Conservation (phyloP, 2,888 invertebrate genomes). For the Plebejus anna region DNA sequence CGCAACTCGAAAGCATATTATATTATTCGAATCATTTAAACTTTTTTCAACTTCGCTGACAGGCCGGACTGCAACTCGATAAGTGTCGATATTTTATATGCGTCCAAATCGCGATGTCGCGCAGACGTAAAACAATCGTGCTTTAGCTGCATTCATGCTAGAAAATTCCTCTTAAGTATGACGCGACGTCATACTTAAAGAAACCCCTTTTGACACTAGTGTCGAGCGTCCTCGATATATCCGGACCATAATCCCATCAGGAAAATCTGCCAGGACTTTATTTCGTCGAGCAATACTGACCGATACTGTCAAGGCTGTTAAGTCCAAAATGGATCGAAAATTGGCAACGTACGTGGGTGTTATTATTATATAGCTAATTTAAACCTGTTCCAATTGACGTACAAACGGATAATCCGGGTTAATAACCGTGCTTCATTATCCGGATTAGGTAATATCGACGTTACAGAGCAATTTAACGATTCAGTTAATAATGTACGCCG, state of each 20-base stretch:
- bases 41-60: not conserved
- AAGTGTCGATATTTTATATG: not conserved
- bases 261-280: not conserved
- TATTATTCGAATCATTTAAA: no score
- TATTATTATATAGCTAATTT: slow-evolving; percentile 23
- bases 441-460: slow-evolving; percentile 27
- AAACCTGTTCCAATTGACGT: slow-evolving; percentile 30
- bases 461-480: slow-evolving; percentile 12
- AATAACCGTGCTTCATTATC: slow-evolving; percentile 30
- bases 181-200: not conserved
- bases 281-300: not conserved
- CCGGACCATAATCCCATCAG: not conserved
- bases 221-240: not conserved
- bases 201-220: not conserved
- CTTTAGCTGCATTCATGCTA: not conserved
- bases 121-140: no score
- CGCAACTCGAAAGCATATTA: not conserved
- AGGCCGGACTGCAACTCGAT: not conserved
- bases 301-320: not conserved
- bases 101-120: no score
- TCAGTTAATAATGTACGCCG: slow-evolving; percentile 10
- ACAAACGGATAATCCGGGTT: slow-evolving; percentile 30
- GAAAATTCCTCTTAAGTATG: not conserved
- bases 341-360: not conserved
- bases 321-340: not conserved